phyloP scores from a whole-genome alignment of 2,113 vertebrate genomes.

The Ailuropoda melanoleuca region DNA sequence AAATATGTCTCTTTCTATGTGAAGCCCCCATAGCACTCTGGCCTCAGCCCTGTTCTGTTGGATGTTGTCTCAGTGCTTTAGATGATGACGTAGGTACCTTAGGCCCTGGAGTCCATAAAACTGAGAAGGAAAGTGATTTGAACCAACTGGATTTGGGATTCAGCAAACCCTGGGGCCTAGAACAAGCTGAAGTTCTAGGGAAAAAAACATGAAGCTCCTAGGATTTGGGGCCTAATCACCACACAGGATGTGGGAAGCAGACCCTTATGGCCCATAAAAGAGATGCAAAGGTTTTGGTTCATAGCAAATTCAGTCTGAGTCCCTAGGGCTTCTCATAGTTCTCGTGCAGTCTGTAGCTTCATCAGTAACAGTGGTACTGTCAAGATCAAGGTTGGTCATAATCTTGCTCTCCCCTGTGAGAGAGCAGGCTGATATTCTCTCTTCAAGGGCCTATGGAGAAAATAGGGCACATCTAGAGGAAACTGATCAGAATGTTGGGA shows the following conservation, averaged over 20 bases:
- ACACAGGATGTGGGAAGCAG: background rate
- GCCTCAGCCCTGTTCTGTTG: background rate
- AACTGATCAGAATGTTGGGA: background rate
- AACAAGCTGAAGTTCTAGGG: background rate
- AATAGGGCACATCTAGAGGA: background rate
- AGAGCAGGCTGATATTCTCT: background rate
- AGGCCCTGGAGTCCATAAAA: background rate
- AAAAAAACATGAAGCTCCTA: background rate
- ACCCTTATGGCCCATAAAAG: background rate
- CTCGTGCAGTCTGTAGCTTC: background rate
- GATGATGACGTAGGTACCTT: background rate
- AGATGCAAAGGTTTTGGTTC: background rate
- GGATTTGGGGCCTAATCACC: background rate
- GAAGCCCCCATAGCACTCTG: background rate
- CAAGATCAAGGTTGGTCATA: background rate
- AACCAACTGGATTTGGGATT: background rate
- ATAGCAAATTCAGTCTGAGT: background rate
- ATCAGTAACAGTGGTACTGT: background rate
- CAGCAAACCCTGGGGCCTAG: background rate
- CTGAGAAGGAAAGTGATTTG: background rate
- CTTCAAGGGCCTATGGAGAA: background rate
- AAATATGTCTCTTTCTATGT: background rate
- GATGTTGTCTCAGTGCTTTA: background rate
- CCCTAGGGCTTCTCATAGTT: background rate
- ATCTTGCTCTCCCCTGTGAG: background rate